Evolutionary conservation across 30 jellyfish, hydroid and myxozoan species (phyloP).

Genomic region (Calvadosia cruxmelitensis): DNA sequence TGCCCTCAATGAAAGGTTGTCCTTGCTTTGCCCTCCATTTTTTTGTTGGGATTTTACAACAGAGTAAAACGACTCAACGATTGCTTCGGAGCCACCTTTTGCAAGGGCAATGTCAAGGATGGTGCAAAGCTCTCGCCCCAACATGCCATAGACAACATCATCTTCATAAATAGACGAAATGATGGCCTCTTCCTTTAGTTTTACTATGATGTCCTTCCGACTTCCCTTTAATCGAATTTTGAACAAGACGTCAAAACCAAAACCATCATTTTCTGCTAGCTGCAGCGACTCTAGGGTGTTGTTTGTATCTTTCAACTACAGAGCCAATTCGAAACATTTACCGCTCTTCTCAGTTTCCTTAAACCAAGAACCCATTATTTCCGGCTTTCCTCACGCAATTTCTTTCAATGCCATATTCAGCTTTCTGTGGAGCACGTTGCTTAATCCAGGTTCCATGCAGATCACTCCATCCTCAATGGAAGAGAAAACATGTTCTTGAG

Average conservation of each 20-base stretch:
- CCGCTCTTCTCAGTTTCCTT: too few species aligned
- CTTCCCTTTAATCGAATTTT: neutral
- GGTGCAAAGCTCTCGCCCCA: conserved; percentile 7
- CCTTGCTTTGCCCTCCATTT: conserved; percentile 4
- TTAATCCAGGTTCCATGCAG: conserved; percentile 6
- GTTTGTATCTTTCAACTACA: neutral
- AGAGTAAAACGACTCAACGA: conserved; percentile 8
- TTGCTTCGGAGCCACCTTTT: conserved; percentile 18
- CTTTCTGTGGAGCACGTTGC: conserved; percentile 11
- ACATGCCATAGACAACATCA: neutral
- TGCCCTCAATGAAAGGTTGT: conserved; percentile 10
- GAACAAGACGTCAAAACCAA: neutral
- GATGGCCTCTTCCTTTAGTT: too few species aligned
- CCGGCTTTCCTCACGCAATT: neutral
- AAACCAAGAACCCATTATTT: neutral
- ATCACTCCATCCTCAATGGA: conserved; percentile 2
- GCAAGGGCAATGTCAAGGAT: conserved; percentile 6
- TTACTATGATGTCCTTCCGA: neutral
- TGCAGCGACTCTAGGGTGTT: too few species aligned
- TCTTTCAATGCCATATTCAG: conserved; percentile 7
- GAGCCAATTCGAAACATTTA: too few species aligned
- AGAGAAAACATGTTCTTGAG: neutral
- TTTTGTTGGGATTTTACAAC: conserved; percentile 10
- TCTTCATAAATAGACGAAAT: neutral
- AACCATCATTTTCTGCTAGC: too few species aligned